Evolutionary conservation across 1,140 invertebrate species (phyloP).

Genomic region (Aphelenchoides avenae): DNA sequence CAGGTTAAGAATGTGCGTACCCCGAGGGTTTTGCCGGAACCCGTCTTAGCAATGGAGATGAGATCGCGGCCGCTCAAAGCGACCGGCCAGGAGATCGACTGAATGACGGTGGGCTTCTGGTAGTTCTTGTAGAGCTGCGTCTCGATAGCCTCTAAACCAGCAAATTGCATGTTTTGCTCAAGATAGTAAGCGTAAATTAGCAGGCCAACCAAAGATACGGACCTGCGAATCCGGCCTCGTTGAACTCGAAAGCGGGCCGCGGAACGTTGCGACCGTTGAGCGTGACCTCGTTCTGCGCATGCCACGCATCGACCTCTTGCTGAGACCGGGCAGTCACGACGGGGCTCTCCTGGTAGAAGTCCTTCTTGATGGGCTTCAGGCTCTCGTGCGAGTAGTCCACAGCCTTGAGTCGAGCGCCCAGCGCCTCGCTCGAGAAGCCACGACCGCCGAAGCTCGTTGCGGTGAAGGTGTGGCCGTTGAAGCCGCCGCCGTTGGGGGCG

Average conservation of each 20-base stretch:
- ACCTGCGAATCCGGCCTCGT: constrained; percentile 42
- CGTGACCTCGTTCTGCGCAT: constrained; percentile 51
- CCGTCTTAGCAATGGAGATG: constrained; percentile 65
- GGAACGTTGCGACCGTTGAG: constrained; percentile 47
- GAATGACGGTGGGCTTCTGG: constrained; percentile 59
- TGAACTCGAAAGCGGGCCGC: constrained; percentile 51
- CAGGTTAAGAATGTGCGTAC: too few species aligned
- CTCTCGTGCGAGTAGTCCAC: constrained; percentile 40
- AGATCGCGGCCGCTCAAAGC: constrained; percentile 63
- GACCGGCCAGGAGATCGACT: constrained; percentile 62
- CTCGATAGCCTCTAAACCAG: constrained; percentile 23
- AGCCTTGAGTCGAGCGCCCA: constrained; percentile 3
- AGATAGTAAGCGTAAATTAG: background rate
- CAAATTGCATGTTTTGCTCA: background rate
- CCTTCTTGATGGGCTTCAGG: constrained; percentile 44
- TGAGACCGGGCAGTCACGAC: constrained; percentile 39
- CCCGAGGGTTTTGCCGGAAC: constrained; percentile 66
- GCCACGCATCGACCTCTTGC: constrained; percentile 49
- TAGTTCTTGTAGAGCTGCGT: constrained; percentile 38
- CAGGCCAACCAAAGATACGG: background rate
- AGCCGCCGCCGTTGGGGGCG: too few species aligned
- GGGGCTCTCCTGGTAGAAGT: constrained; percentile 47
- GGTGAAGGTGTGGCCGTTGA: too few species aligned
- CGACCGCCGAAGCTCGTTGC: too few species aligned
- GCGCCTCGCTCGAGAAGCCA: too few species aligned